These are phyloP conservation scores for Tolypeutes matacus DNA, from an alignment of 2,797 vertebrate species.

Conservation along the genomic window DNA sequence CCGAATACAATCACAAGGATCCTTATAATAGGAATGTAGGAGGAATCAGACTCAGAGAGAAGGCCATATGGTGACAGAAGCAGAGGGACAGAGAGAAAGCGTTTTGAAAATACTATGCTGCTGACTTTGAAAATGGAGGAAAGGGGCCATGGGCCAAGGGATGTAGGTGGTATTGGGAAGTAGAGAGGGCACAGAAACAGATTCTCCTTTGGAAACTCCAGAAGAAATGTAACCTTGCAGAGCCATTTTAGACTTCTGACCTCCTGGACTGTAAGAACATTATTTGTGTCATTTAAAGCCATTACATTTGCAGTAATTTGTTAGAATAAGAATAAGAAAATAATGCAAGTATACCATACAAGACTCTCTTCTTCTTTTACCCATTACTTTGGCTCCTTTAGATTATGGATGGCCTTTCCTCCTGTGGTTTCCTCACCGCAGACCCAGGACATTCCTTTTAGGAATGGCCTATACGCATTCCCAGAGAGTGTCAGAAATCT, in stretches of 20 bases:
- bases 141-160: background rate
- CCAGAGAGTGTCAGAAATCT: background rate
- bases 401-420: background rate
- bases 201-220: background rate
- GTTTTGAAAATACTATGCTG: too few species aligned
- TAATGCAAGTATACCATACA: background rate
- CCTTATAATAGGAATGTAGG: background rate
- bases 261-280: background rate
- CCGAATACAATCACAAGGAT: background rate
- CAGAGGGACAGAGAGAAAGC: too few species aligned
- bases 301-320: background rate
- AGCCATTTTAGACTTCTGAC: background rate
- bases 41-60: background rate
- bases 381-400: background rate
- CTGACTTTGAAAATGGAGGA: background rate
- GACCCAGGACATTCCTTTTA: background rate
- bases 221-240: background rate
- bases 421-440: background rate
- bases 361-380: background rate
- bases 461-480: background rate
- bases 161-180: background rate
- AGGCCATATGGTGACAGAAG: too few species aligned
- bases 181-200: background rate
- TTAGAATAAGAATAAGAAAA: background rate
- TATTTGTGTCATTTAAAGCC: background rate